phyloP scores from a whole-genome alignment of 1,140 invertebrate genomes.

The Zaprionus kolodkinae region DNA sequence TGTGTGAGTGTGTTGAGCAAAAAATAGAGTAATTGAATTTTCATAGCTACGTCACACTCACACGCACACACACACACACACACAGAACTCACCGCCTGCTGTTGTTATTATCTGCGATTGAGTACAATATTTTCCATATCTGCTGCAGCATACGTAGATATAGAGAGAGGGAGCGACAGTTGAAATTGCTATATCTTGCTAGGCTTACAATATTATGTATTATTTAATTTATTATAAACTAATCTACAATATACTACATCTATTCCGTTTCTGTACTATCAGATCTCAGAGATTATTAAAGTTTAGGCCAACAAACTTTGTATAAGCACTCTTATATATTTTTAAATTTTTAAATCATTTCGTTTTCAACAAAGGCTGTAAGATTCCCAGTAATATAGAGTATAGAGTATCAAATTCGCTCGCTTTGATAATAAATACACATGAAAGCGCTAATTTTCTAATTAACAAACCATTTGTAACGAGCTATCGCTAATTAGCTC shows the following conservation, averaged over 20 bases:
- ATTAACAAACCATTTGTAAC: conserved; percentile 38
- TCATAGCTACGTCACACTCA: conserved; percentile 37
- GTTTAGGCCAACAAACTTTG: no score
- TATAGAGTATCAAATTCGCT: not conserved
- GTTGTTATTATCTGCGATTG: conserved; percentile 29
- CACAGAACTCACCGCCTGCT: conserved; percentile 28
- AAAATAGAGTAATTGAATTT: conserved; percentile 80
- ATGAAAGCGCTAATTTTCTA: conserved; percentile 22
- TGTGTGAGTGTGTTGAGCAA: conserved; percentile 29
- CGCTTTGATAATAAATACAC: conserved; percentile 6
- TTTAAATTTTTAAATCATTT: not conserved
- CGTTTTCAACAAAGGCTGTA: not conserved
- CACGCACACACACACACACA: not conserved
- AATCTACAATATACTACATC: no score
- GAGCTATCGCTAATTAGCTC: conserved; percentile 21
- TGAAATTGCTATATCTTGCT: not conserved
- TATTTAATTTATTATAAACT: no score
- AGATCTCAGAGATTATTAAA: no score
- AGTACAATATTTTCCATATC: conserved; percentile 9
- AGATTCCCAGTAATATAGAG: not conserved
- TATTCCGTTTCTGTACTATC: no score
- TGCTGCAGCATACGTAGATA: not conserved
- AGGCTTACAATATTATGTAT: no score
- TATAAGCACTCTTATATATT: no score
- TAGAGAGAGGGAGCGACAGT: not conserved